These are phyloP conservation scores for Ellobius talpinus DNA, from an alignment of 2,113 vertebrate species.

Conservation along the genomic window DNA sequence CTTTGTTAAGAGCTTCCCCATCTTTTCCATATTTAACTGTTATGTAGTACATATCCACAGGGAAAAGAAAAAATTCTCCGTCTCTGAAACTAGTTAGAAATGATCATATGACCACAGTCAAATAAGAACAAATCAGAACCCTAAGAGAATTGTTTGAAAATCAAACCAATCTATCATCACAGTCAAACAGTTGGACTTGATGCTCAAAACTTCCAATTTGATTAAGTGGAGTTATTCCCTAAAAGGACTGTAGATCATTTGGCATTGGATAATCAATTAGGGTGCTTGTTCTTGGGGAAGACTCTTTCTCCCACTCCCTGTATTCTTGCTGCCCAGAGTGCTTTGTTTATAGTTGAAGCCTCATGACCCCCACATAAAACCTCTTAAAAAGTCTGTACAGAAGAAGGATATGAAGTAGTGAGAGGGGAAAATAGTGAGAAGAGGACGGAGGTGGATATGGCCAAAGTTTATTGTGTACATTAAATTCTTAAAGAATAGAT, in stretches of 20 bases:
- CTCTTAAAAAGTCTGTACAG: background rate
- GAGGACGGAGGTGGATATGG: too few species aligned
- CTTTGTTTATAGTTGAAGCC: background rate
- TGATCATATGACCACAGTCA: background rate
- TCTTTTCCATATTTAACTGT: background rate
- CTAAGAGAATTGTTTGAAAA: background rate
- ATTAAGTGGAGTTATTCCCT: background rate
- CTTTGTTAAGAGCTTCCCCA: background rate
- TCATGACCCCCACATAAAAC: background rate
- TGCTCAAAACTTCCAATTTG: background rate
- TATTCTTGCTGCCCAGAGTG: background rate
- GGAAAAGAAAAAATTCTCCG: background rate
- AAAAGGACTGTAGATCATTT: background rate
- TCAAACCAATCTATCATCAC: background rate
- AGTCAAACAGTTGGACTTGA: background rate
- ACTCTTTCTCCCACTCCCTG: background rate
- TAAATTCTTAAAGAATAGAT: background rate
- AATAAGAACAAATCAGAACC: slow-evolving; percentile 9
- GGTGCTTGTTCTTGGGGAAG: background rate
- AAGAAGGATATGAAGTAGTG: background rate
- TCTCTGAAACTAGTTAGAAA: background rate
- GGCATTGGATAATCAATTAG: background rate
- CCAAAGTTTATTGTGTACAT: background rate
- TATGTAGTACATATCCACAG: background rate
- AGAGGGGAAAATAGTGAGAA: background rate